Evolutionary conservation across 2,888 invertebrate genomes (phyloP).

Genomic region (Tipula vernalis): DNA sequence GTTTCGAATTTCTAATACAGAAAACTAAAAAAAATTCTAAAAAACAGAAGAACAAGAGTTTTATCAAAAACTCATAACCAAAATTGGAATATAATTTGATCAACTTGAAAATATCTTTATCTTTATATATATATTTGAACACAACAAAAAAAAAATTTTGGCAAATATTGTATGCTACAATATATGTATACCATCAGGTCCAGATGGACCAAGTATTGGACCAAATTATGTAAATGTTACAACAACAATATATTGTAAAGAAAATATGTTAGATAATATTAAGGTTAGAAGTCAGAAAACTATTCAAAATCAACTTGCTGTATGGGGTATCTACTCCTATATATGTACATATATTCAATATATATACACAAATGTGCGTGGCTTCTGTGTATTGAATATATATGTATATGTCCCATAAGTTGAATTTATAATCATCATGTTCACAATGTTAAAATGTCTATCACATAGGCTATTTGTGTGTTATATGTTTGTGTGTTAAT

Average conservation of each 20-base stretch:
- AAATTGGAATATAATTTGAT: not conserved
- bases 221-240: not conserved
- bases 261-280: not conserved
- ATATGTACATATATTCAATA: not conserved
- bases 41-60: not conserved
- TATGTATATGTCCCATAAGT: not conserved
- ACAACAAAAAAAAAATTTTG: not conserved
- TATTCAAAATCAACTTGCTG: not conserved
- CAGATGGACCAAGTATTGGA: not conserved
- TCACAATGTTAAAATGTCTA: not conserved
- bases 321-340: too few relatives aligned
- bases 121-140: not conserved
- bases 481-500: not conserved
- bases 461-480: not conserved
- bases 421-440: not conserved
- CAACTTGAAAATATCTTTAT: not conserved
- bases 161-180: not conserved
- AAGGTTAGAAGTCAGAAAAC: not conserved
- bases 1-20: not conserved
- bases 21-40: too few relatives aligned
- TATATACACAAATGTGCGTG: not conserved
- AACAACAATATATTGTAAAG: not conserved
- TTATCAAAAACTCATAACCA: not conserved
- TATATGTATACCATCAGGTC: not conserved
- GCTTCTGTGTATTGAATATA: not conserved